These are phyloP conservation scores for Trissonchulus sp. DNA, from an alignment of 2,888 invertebrate genomes.

Conservation along the genomic window DNA sequence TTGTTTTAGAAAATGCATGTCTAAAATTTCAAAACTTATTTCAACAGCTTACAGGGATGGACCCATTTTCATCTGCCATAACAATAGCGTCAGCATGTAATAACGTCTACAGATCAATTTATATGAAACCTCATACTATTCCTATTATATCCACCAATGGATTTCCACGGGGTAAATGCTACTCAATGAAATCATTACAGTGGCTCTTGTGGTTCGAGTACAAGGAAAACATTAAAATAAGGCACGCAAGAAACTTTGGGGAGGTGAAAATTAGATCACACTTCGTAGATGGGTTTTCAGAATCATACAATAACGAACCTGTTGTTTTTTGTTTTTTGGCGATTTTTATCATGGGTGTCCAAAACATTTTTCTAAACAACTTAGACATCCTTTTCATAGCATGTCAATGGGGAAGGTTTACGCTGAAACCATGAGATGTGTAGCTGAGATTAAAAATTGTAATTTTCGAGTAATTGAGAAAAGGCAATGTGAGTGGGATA, in stretches of 20 bases:
- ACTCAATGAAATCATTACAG: not conserved
- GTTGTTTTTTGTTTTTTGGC: conserved; percentile 10
- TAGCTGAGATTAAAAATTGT: not conserved
- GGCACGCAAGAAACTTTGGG: too few relatives aligned
- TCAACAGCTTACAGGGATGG: not conserved
- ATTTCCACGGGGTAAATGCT: too few relatives aligned
- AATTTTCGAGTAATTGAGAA: not conserved
- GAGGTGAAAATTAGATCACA: conserved; percentile 15
- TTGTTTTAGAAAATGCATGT: conserved; percentile 5
- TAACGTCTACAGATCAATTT: not conserved
- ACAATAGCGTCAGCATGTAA: conserved; percentile 7
- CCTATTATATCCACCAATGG: not conserved
- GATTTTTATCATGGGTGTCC: conserved; percentile 19
- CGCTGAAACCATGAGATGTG: not conserved
- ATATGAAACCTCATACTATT: not conserved
- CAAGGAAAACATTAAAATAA: not conserved
- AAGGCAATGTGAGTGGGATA: conserved; percentile 8
- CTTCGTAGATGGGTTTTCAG: conserved; percentile 13
- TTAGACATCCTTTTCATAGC: not conserved
- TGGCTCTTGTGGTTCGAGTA: not conserved
- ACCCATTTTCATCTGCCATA: not conserved
- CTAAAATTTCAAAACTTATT: not conserved
- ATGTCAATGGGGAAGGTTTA: conserved; percentile 8
- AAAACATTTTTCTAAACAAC: not conserved
- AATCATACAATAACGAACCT: not conserved